Conservation (phyloP, 1,140 invertebrate species). For the Aphelenchoides besseyi region DNA sequence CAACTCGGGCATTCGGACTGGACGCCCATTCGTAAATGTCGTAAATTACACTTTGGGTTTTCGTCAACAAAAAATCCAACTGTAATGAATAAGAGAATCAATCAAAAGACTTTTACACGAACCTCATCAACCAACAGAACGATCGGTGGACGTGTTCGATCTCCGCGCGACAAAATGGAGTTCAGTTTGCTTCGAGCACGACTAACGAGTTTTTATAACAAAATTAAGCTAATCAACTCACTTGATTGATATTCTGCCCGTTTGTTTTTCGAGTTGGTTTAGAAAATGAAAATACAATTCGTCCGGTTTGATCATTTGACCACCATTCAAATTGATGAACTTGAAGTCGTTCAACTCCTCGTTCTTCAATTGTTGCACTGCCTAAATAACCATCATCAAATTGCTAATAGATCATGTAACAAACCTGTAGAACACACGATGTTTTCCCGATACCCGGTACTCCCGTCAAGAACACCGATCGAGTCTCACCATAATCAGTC, state of each 20-base stretch:
- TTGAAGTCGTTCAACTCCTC: not conserved
- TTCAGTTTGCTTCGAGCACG: not conserved
- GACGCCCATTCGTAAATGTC: slow-evolving; percentile 6
- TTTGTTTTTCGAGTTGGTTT: not conserved
- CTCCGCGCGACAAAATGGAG: not conserved
- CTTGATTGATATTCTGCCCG: not conserved
- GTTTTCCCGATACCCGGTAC: slow-evolving; percentile 22
- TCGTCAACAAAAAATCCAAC: slow-evolving; percentile 10
- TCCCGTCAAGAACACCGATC: slow-evolving; percentile 2
- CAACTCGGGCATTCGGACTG: not conserved
- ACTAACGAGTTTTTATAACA: not conserved
- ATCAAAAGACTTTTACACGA: not conserved
- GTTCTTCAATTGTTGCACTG: not conserved
- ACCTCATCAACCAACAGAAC: slow-evolving; percentile 14
- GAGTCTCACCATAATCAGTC: not conserved
- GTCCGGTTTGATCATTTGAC: slow-evolving; percentile 18
- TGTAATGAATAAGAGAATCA: not conserved
- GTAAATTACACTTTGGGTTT: slow-evolving; percentile 15
- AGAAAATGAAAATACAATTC: slow-evolving; percentile 16
- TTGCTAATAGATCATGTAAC: not conserved
- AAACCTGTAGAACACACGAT: slow-evolving; percentile 13
- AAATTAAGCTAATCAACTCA: not conserved
- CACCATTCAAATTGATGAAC: slow-evolving; percentile 9
- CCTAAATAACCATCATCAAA: not conserved
- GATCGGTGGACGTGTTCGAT: not conserved